Conservation (phyloP, 2,113 vertebrate genomes). For the Phaethornis superciliosus region DNA sequence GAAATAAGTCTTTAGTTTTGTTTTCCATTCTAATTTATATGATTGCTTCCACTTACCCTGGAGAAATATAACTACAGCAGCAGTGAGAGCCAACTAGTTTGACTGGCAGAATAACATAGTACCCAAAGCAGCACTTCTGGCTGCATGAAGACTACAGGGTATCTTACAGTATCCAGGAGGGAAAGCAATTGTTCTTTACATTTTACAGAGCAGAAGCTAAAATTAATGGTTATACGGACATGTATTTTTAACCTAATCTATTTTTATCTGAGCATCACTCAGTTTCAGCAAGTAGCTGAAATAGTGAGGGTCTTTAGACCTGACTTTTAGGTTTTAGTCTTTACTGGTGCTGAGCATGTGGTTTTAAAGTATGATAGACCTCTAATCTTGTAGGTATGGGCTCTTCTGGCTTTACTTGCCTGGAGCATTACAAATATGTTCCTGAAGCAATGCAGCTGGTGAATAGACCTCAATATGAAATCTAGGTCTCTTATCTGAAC, state of each 20-base stretch:
- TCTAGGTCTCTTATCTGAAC: neutral
- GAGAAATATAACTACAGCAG: neutral
- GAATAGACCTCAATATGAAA: neutral
- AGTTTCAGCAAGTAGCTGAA: neutral
- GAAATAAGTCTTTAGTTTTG: neutral
- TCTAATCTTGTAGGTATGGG: neutral
- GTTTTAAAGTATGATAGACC: neutral
- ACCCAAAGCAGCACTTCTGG: neutral
- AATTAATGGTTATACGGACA: neutral
- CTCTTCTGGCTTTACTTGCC: neutral
- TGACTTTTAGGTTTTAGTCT: neutral
- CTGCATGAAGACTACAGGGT: neutral
- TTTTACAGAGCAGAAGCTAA: neutral
- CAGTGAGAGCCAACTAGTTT: neutral
- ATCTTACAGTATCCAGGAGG: neutral
- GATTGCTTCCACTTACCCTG: neutral
- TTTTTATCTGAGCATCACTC: neutral
- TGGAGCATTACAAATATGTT: neutral
- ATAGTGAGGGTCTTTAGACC: neutral
- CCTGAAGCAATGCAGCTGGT: neutral
- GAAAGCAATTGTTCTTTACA: neutral
- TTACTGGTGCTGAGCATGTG: neutral
- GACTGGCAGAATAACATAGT: neutral
- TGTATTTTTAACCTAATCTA: neutral
- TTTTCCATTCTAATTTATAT: neutral